These are phyloP conservation scores for Sylvilagus floridanus DNA, from an alignment of 2,797 vertebrate species.

Conservation along the genomic window DNA sequence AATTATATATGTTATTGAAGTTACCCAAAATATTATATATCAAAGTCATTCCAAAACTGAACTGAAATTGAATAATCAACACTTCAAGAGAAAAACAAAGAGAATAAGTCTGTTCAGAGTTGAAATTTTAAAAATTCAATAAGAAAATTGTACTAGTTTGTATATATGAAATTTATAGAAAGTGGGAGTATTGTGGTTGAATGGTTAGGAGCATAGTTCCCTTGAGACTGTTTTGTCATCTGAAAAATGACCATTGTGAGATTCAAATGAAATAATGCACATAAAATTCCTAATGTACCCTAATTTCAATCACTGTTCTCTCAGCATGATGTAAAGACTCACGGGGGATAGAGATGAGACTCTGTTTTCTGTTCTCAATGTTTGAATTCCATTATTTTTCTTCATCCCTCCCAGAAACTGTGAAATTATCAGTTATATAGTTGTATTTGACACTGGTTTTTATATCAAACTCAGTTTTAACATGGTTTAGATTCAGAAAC, in stretches of 20 bases:
- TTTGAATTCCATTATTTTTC: not conserved
- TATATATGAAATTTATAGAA: not conserved
- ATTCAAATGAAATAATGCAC: not conserved
- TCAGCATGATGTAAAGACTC: not conserved
- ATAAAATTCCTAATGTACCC: not conserved
- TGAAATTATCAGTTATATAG: not conserved
- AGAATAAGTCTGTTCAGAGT: not conserved
- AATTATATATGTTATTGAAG: not conserved
- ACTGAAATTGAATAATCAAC: not conserved
- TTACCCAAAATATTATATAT: not conserved
- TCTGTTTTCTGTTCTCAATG: not conserved
- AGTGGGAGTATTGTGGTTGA: not conserved
- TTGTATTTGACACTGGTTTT: not conserved
- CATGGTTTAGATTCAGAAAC: not conserved
- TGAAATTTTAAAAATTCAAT: not conserved
- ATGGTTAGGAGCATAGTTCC: not conserved
- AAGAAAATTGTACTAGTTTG: not conserved
- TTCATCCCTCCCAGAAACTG: not conserved
- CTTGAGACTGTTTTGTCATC: not conserved
- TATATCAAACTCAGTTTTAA: not conserved
- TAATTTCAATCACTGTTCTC: not conserved
- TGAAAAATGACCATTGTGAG: not conserved
- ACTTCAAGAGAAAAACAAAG: not conserved
- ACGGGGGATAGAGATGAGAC: too few relatives aligned
- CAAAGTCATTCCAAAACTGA: not conserved